Evolutionary conservation across 1,140 invertebrate genomes (phyloP).

Genomic region (Pemphigus obesinymphae): DNA sequence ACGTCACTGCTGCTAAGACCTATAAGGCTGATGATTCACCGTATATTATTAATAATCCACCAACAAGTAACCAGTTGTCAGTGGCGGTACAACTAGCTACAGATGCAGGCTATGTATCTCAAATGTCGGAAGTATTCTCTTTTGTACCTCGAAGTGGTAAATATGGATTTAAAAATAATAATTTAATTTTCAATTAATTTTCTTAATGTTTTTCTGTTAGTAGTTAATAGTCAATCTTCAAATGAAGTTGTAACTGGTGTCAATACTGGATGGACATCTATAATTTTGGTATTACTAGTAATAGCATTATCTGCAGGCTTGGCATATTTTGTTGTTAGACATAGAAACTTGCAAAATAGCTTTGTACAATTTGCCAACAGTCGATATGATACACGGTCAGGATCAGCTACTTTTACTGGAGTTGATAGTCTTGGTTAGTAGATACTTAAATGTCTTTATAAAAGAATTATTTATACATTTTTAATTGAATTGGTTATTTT

Average conservation of each 20-base stretch:
- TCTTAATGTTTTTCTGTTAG: background rate
- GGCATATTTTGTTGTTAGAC: slow-evolving; percentile 63
- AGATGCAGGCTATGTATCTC: slow-evolving; percentile 61
- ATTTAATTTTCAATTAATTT: background rate
- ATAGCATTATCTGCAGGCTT: slow-evolving; percentile 57
- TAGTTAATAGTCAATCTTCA: slow-evolving; percentile 39
- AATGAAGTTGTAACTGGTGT: slow-evolving; percentile 40
- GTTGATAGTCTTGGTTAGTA: slow-evolving; percentile 62
- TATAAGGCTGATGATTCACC: slow-evolving; percentile 55
- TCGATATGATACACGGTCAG: slow-evolving; percentile 79
- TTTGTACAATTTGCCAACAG: slow-evolving; percentile 79
- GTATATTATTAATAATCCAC: slow-evolving; percentile 56
- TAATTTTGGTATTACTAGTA: slow-evolving; percentile 55
- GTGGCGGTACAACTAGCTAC: slow-evolving; percentile 62
- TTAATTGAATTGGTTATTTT: background rate
- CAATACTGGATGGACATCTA: slow-evolving; percentile 51
- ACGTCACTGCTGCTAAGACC: slow-evolving; percentile 51
- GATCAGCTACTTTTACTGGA: slow-evolving; percentile 73
- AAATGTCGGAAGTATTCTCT: slow-evolving; percentile 59
- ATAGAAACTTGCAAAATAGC: slow-evolving; percentile 68
- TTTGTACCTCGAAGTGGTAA: slow-evolving; percentile 48
- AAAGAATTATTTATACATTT: background rate
- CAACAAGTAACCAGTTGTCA: slow-evolving; percentile 56
- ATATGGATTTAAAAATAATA: background rate
- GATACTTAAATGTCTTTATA: background rate